A percentile compares a stretch with the other conserved stretches of the same genome.
Evolutionary conservation across 2,113 vertebrate genomes (phyloP).

Genomic region (Misgurnus anguillicaudatus): DNA sequence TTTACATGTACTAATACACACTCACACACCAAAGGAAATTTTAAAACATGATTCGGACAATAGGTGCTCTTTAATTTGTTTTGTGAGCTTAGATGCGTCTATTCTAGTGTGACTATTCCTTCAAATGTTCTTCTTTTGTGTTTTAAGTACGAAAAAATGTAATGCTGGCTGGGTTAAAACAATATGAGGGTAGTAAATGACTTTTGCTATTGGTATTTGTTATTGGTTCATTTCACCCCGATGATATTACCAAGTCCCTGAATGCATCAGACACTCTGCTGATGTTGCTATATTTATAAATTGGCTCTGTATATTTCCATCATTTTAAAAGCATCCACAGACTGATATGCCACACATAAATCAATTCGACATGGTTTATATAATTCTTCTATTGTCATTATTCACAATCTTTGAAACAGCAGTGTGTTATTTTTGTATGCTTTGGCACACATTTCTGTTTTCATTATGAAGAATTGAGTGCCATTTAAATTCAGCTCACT

Average conservation of each 20-base stretch:
- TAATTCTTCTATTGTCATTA: not conserved
- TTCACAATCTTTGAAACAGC: not conserved
- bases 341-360: not conserved
- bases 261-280: not conserved
- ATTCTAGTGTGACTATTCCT: no score
- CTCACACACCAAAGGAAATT: no score
- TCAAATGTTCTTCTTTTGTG: no score
- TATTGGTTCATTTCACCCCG: no score
- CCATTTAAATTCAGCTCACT: not conserved
- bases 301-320: not conserved
- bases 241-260: not conserved
- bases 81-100: no score
- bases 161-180: no score
- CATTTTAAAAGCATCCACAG: not conserved
- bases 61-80: no score
- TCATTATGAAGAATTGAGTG: constrained; percentile 2
- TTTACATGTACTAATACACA: no score
- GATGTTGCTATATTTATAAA: not conserved
- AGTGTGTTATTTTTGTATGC: not conserved
- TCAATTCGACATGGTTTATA: not conserved
- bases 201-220: no score
- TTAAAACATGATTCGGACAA: no score
- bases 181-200: no score
- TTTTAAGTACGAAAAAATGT: no score
- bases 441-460: not conserved